Evolutionary conservation across 2,888 invertebrate species (phyloP).

Genomic region (Opisthograptis luteolata): DNA sequence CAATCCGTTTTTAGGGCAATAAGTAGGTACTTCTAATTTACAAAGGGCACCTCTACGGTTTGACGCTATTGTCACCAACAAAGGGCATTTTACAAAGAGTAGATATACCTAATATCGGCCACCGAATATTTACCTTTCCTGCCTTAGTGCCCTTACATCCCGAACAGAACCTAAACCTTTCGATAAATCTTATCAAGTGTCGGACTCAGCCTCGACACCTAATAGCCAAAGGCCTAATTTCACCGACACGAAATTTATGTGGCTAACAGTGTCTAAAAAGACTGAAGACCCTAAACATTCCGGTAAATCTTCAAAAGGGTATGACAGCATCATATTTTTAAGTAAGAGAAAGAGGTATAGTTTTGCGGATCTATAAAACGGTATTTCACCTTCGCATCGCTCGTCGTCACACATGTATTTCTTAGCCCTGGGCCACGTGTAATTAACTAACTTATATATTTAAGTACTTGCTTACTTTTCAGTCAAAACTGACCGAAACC

Average conservation of each 20-base stretch:
- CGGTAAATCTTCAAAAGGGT: background rate
- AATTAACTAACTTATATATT: too few relatives aligned
- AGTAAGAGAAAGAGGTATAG: too few relatives aligned
- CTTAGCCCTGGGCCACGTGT: too few relatives aligned
- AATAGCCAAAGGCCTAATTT: slow-evolving; percentile 20
- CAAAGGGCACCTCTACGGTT: background rate
- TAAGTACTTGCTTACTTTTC: too few relatives aligned
- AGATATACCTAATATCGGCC: background rate
- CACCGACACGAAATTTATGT: slow-evolving; percentile 17
- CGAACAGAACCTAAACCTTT: slow-evolving; percentile 9
- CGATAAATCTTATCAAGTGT: slow-evolving; percentile 22
- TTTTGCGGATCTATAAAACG: too few relatives aligned
- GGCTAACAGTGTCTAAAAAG: background rate
- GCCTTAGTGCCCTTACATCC: slow-evolving; percentile 3
- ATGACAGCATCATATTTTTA: too few relatives aligned
- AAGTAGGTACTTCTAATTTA: too few relatives aligned
- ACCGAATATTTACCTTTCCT: slow-evolving; percentile 5
- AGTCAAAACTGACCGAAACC: too few relatives aligned
- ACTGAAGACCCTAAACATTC: slow-evolving; percentile 6
- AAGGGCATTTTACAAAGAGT: slow-evolving; percentile 11
- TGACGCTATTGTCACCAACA: slow-evolving; percentile 1
- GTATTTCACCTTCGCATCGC: too few relatives aligned
- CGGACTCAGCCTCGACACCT: slow-evolving; percentile 10
- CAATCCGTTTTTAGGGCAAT: background rate
- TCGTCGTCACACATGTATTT: too few relatives aligned